Conservation (phyloP, 2,888 invertebrate species). For the Eristalis arbustorum region DNA sequence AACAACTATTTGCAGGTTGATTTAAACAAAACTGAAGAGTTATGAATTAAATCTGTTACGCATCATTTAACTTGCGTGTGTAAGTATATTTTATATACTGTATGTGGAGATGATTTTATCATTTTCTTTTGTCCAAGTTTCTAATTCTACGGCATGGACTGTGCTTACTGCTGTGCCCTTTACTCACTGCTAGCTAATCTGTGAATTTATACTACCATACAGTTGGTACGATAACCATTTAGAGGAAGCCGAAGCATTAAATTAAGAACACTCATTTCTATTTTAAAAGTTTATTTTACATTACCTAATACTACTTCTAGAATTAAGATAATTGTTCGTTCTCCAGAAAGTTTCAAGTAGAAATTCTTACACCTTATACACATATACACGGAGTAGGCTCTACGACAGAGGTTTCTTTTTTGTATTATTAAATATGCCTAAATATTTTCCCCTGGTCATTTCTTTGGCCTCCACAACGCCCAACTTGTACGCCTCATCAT, state of each 20-base stretch:
- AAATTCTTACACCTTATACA: neutral
- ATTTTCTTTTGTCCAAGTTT: no score
- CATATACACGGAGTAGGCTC: neutral
- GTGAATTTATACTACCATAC: no score
- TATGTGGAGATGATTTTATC: no score
- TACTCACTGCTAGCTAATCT: no score
- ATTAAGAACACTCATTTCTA: neutral
- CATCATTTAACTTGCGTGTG: no score
- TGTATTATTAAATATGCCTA: slow-evolving; percentile 87
- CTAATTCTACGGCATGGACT: no score
- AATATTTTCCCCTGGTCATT: slow-evolving; percentile 96
- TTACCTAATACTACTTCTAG: neutral
- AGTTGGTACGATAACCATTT: no score
- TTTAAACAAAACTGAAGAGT: no score
- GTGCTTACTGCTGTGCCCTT: no score
- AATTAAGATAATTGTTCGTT: neutral
- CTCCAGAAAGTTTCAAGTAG: neutral
- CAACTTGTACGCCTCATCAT: slow-evolving; percentile 95
- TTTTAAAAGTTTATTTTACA: slow-evolving; percentile 4
- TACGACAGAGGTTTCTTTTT: slow-evolving; percentile 72
- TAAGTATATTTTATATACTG: no score
- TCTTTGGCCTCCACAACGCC: slow-evolving; percentile 97
- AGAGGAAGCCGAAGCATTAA: neutral
- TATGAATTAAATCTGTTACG: no score
- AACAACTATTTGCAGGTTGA: no score